Evolutionary conservation across 2,797 vertebrate genomes (phyloP).

Genomic region (Atherinosoma microstoma): DNA sequence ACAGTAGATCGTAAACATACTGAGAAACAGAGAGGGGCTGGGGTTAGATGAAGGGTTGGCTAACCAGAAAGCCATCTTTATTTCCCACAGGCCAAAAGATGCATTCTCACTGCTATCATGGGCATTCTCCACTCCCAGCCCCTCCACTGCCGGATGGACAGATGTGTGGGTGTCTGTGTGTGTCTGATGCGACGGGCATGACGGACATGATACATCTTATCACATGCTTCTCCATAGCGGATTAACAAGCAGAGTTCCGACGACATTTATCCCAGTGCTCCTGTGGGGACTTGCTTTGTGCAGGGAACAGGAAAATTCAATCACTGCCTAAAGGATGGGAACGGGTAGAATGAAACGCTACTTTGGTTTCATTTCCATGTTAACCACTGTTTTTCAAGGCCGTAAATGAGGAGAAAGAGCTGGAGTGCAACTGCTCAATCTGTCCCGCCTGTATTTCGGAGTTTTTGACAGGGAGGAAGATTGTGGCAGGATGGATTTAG

Average conservation of each 20-base stretch:
- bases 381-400: slow-evolving; percentile 73
- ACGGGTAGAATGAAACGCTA: slow-evolving; percentile 77
- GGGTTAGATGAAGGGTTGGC: slow-evolving; percentile 30
- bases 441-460: slow-evolving; percentile 43
- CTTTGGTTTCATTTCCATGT: slow-evolving; percentile 79
- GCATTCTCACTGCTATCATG: slow-evolving; percentile 42
- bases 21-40: slow-evolving; percentile 14
- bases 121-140: slow-evolving; percentile 42
- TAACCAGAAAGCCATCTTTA: slow-evolving; percentile 50
- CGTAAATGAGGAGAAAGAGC: slow-evolving; percentile 64
- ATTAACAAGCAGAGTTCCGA: slow-evolving; percentile 77
- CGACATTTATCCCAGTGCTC: slow-evolving; percentile 70
- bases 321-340: slow-evolving; percentile 83
- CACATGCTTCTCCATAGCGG: slow-evolving; percentile 81
- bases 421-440: slow-evolving; percentile 57
- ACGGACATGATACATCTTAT: slow-evolving; percentile 82
- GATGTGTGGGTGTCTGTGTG: slow-evolving; percentile 59
- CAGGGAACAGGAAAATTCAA: slow-evolving; percentile 84
- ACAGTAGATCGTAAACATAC: slow-evolving; percentile 17
- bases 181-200: slow-evolving; percentile 72
- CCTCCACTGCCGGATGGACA: slow-evolving; percentile 44
- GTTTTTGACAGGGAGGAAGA: slow-evolving; percentile 32
- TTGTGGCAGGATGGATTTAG: slow-evolving; percentile 39
- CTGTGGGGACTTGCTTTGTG: slow-evolving; percentile 79
- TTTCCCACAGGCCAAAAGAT: slow-evolving; percentile 72